Percentiles rank a stretch among this genome's conserved stretches.
phyloP scores from a whole-genome alignment of 92 coral and sea anemone genomes.

The Pocillopora meandrina region DNA sequence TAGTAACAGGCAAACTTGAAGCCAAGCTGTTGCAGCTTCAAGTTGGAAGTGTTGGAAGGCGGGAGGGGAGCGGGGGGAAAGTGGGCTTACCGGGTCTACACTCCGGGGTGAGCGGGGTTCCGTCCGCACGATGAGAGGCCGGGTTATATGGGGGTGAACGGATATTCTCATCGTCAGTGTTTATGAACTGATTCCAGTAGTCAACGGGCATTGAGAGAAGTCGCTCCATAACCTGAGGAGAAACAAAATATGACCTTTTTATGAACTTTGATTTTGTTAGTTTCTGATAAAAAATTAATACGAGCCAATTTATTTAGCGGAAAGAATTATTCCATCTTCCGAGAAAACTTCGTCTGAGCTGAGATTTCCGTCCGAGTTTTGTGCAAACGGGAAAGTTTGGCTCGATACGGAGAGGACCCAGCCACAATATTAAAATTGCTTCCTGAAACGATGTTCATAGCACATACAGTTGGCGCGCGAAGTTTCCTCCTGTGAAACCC shows the following conservation, averaged over 20 bases:
- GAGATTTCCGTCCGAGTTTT: background rate
- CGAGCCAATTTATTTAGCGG: too few relatives aligned
- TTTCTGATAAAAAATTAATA: too few relatives aligned
- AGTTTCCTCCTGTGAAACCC: too few relatives aligned
- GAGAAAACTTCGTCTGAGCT: too few relatives aligned
- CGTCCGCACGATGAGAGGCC: conserved; percentile 75
- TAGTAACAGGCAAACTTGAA: too few relatives aligned
- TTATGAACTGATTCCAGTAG: conserved; percentile 96
- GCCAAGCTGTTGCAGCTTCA: background rate
- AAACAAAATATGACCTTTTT: background rate
- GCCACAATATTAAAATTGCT: too few relatives aligned
- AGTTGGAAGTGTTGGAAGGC: background rate
- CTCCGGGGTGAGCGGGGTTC: conserved; percentile 93
- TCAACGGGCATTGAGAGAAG: conserved; percentile 85
- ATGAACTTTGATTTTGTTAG: too few relatives aligned
- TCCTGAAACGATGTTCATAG: too few relatives aligned
- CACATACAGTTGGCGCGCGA: too few relatives aligned
- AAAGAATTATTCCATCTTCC: too few relatives aligned
- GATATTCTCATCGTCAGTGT: conserved; percentile 68
- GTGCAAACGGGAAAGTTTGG: background rate
- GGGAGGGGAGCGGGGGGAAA: too few relatives aligned
- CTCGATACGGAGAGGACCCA: too few relatives aligned
- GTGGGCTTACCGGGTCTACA: conserved; percentile 66
- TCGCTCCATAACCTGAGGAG: conserved; percentile 69
- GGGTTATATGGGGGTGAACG: conserved; percentile 98